Conservation (phyloP, 2,113 vertebrate genomes). For the Chauna torquata region DNA sequence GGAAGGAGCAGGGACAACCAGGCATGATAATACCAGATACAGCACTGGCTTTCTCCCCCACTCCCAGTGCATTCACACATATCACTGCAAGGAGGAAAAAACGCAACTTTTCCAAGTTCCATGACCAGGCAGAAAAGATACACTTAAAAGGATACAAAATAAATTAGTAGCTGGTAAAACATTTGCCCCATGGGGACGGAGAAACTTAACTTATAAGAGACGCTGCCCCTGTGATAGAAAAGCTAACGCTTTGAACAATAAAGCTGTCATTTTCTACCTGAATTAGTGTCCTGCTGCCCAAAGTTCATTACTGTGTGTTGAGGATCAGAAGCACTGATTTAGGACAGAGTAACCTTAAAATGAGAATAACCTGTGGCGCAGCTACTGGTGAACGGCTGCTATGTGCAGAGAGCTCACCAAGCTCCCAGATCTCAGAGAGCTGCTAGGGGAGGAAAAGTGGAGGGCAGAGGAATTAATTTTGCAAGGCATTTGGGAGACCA, state of each 20-base stretch:
- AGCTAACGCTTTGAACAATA: neutral
- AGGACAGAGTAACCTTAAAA: neutral
- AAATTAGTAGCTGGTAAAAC: neutral
- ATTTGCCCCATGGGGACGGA: neutral
- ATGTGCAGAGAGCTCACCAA: neutral
- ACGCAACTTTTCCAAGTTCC: neutral
- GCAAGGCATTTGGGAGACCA: slow-evolving; percentile 32
- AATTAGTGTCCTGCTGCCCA: neutral
- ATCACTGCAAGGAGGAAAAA: neutral
- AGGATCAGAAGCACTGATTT: neutral
- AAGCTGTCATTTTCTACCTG: neutral
- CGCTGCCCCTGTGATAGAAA: neutral
- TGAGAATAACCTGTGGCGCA: neutral
- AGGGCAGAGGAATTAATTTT: slow-evolving; percentile 27
- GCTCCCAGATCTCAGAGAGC: neutral
- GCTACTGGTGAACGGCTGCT: neutral
- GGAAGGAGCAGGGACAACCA: slow-evolving; percentile 37
- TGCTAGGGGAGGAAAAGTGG: neutral
- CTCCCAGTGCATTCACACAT: neutral
- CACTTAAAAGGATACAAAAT: neutral
- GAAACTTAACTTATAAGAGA: neutral
- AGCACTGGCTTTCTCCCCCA: neutral
- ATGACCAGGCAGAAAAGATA: neutral
- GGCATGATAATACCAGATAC: slow-evolving; percentile 49
- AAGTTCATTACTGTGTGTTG: neutral